Percentiles rank a stretch among this genome's conserved stretches.
phyloP scores from a whole-genome alignment of 2,113 vertebrate species.

The Thunnus maccoyii region DNA sequence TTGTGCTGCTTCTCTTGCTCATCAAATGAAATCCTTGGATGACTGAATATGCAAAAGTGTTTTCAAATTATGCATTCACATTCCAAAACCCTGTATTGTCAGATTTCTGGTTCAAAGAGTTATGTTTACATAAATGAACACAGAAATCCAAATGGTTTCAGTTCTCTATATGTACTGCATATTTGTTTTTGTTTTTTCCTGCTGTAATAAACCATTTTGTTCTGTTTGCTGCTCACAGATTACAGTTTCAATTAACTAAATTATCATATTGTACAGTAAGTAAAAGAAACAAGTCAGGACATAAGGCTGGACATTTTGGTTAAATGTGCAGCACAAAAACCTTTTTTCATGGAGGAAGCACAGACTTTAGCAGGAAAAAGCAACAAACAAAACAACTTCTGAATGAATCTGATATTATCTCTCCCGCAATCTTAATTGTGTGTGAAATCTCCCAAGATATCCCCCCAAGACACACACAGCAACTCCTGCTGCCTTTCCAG shows the following conservation, averaged over 20 bases:
- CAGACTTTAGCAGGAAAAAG: background rate
- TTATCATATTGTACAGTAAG: background rate
- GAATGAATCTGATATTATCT: background rate
- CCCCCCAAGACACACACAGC: background rate
- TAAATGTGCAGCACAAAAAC: background rate
- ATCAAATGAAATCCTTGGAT: conserved; percentile 57
- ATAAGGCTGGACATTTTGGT: background rate
- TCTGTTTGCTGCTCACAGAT: background rate
- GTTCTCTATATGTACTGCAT: background rate
- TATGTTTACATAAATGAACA: conserved; percentile 44
- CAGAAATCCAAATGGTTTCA: conserved; percentile 1
- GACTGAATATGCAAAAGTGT: conserved; percentile 45
- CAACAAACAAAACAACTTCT: background rate
- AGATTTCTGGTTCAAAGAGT: conserved; percentile 30
- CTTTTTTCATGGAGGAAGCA: background rate
- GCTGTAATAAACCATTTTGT: background rate
- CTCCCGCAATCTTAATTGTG: background rate
- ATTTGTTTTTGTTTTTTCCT: background rate
- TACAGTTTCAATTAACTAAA: background rate
- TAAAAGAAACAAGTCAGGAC: background rate
- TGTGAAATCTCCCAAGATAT: conserved; percentile 6
- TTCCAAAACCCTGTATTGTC: conserved; percentile 34
- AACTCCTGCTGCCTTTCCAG: background rate
- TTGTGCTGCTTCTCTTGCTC: conserved; percentile 40
- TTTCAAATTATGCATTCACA: conserved; percentile 20